phyloP scores from a whole-genome alignment of 2,888 invertebrate species.

The Clitarchus hookeri region DNA sequence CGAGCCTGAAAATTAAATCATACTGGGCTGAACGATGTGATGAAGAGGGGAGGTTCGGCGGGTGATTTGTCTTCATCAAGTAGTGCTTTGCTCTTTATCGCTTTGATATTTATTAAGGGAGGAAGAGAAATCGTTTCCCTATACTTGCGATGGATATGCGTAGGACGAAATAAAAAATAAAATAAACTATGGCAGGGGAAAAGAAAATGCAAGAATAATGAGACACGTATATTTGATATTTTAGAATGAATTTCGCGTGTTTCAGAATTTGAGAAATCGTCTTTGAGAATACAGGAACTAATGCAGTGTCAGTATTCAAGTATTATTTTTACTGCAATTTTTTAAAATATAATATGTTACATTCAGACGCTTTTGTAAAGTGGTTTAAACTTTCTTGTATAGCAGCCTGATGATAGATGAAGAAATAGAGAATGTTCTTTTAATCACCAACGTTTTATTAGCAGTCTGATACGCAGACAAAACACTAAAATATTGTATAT shows the following conservation, averaged over 20 bases:
- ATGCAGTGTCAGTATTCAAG: no score
- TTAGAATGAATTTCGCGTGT: not conserved
- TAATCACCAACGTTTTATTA: no score
- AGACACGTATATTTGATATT: not conserved
- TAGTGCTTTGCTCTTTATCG: not conserved
- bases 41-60: not conserved
- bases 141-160: not conserved
- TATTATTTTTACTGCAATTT: no score
- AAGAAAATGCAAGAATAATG: not conserved
- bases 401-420: no score
- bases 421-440: no score
- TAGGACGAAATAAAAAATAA: not conserved
- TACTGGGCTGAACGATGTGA: not conserved
- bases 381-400: no score
- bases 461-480: no score
- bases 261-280: no score
- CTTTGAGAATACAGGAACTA: no score
- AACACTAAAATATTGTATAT: no score
- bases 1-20: conserved; percentile 2
- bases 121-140: not conserved
- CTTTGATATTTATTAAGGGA: conserved; percentile 1
- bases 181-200: not conserved
- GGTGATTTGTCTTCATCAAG: conserved; percentile 14
- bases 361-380: no score
- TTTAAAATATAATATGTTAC: no score